Percentiles rank a stretch among this genome's conserved stretches.
Conservation (phyloP, 2,888 invertebrate genomes). For the Tipula vernalis region DNA sequence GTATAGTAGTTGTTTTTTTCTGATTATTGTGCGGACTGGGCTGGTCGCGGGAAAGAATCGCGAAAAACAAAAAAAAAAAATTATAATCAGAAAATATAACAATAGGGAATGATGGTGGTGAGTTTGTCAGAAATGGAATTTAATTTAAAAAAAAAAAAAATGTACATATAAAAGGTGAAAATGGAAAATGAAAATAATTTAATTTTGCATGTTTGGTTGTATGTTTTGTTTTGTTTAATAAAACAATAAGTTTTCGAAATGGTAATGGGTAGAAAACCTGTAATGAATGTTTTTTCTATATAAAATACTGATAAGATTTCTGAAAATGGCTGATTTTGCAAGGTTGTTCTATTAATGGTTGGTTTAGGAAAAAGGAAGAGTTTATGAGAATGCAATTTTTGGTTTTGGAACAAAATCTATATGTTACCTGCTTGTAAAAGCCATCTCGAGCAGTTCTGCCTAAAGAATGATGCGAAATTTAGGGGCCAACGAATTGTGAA, state of each 20-base stretch:
- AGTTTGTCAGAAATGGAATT: conserved; percentile 10
- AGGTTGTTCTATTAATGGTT: too few species aligned
- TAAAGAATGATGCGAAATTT: too few species aligned
- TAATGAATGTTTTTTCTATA: not conserved
- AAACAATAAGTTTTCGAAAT: not conserved
- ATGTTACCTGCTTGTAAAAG: too few species aligned
- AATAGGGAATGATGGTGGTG: not conserved
- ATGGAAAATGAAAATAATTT: not conserved
- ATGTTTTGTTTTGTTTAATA: not conserved
- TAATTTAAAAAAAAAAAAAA: not conserved
- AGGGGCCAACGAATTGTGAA: too few species aligned
- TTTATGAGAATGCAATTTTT: too few species aligned
- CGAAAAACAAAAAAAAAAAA: not conserved
- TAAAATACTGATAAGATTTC: not conserved
- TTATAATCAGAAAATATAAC: conserved; percentile 5
- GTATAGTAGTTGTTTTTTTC: not conserved
- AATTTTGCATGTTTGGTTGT: not conserved
- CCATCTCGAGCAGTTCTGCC: too few species aligned
- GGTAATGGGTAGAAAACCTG: not conserved
- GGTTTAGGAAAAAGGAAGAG: too few species aligned
- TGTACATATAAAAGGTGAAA: conserved; percentile 6
- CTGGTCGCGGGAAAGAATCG: not conserved
- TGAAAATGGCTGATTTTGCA: not conserved
- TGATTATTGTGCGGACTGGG: not conserved
- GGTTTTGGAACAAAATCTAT: too few species aligned